Evolutionary conservation across 2,113 vertebrate species (phyloP), one percentile per base, ranked within the genome.

Genomic region (Eudorcas thomsonii): DNA sequence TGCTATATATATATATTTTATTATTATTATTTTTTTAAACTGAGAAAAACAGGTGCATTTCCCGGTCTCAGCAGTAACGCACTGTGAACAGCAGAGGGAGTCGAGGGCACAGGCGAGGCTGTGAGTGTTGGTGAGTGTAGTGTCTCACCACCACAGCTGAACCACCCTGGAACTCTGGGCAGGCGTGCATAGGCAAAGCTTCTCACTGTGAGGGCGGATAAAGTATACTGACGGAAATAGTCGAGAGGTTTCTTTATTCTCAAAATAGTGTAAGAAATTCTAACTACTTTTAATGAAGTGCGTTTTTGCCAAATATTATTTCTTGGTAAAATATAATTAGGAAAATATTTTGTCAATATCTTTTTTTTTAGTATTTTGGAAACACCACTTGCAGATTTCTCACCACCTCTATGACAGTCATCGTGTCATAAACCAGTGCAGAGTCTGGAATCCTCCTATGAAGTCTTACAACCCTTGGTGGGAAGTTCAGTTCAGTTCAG

Each of bases 11-110:
- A 19, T 77, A 30, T 48, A 45, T 64, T 64, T 39, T n/a, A n/a
- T n/a, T n/a, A n/a, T n/a, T n/a, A n/a, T n/a, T n/a, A n/a, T n/a
- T n/a, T 39, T 39, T 64, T 67, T 90, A 62, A 93, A 86, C 12
- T 82, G 50, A 5, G 30, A 83, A 88, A 90, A 33, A 33, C 5
- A 21, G 11, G 33, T 1, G 2, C 19, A 6, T 60, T 30, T 23
- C 64, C 26, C 59, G 19, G 4, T 95, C 15, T 3, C 57, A 39
- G 81, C 62, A 98, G 67, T 95, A 96, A 94, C 10, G 4, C 45
- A 67, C 2, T 1, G 5, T 54, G 86, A 88, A 59, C 98, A 98
- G 67, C 60, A 98, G 98, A 96, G 96, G 88, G 98, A 78, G 97
- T 25, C 1, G 1, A 33, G 95, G 85, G 45, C n/a, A 8, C 60